These are phyloP conservation scores for Pangasianodon gigas DNA, from an alignment of 2,113 vertebrate genomes.

Conservation along the genomic window DNA sequence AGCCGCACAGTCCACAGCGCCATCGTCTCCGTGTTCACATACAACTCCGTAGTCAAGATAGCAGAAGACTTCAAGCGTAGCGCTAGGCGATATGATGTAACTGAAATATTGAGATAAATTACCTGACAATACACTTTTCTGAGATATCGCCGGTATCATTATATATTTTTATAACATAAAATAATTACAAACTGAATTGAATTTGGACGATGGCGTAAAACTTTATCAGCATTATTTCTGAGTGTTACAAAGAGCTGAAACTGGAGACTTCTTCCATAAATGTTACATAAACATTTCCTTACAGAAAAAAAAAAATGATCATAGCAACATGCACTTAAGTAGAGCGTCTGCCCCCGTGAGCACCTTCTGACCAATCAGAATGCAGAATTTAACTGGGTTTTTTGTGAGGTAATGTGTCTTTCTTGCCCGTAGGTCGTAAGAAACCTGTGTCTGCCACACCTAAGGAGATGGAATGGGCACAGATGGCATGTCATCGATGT, in stretches of 20 bases:
- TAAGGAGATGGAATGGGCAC: constrained; percentile 99
- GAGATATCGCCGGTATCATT: too few relatives aligned
- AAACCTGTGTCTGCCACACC: constrained; percentile 88
- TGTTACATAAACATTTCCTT: too few relatives aligned
- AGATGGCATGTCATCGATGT: constrained; percentile 95
- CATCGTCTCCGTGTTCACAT: not conserved
- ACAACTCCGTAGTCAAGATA: too few relatives aligned
- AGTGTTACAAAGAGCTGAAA: not conserved
- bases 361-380: not conserved
- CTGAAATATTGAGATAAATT: too few relatives aligned
- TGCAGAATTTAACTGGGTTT: not conserved
- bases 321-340: too few relatives aligned
- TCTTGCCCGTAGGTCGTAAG: constrained; percentile 79
- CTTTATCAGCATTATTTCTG: not conserved
- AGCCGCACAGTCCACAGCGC: not conserved
- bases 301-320: not conserved
- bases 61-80: too few relatives aligned
- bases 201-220: not conserved
- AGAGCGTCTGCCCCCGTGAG: too few relatives aligned
- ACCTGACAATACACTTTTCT: too few relatives aligned
- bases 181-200: too few relatives aligned
- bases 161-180: too few relatives aligned
- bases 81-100: too few relatives aligned
- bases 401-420: not conserved
- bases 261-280: not conserved